These are phyloP conservation scores for Rhopalosiphum nymphaeae DNA, from an alignment of 2,888 invertebrate species.

Conservation along the genomic window DNA sequence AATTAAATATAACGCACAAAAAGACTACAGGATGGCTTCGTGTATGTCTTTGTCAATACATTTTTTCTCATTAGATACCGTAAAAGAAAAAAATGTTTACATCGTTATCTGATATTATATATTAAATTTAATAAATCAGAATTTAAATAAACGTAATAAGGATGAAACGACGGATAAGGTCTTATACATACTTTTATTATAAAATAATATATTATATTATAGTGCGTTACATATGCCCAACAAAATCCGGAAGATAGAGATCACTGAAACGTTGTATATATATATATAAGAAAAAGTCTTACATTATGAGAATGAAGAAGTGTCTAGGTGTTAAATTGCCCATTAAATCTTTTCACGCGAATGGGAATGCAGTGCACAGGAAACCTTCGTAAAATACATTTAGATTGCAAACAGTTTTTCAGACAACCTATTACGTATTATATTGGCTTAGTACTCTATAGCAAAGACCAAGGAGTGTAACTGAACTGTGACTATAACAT, in stretches of 20 bases:
- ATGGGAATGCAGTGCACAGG: background rate
- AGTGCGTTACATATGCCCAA: background rate
- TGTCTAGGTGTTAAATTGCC: conserved; percentile 36
- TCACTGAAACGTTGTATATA: background rate
- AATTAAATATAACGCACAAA: no score
- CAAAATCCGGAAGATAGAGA: background rate
- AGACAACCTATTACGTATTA: background rate
- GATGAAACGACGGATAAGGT: no score
- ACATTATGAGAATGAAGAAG: background rate
- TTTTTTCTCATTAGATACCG: no score
- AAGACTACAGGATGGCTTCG: no score
- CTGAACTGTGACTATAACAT: background rate
- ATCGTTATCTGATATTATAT: background rate
- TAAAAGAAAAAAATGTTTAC: no score
- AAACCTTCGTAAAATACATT: conserved; percentile 33
- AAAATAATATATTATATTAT: background rate
- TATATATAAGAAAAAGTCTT: background rate
- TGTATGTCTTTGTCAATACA: no score
- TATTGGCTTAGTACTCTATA: background rate
- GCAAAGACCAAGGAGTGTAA: background rate
- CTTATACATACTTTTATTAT: background rate
- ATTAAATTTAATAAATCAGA: background rate
- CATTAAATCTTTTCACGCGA: conserved; percentile 49
- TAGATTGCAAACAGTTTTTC: conserved; percentile 14
- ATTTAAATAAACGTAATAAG: no score